Evolutionary conservation across 53 echinoderm and acorn worm species (phyloP), one percentile per base, ranked within the genome.

Genomic region (Hippasteria phrygiana): DNA sequence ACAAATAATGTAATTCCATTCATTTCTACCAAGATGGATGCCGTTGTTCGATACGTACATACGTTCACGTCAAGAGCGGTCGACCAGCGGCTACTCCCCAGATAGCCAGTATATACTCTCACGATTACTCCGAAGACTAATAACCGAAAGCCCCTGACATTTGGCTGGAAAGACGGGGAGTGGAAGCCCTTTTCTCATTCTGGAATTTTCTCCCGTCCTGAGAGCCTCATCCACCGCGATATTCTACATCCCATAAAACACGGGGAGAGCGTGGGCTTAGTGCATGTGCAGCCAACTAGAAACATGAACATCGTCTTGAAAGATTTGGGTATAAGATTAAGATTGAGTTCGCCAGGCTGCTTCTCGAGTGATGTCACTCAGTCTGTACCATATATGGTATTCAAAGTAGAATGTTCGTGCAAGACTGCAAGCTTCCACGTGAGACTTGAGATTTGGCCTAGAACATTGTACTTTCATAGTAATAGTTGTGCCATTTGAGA

Each of bases 231-330:
- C 37, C 18, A 36, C 37, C 34, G 38, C 37, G 13, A 33, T 11
- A 33, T 3, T 4, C 9, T 38, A 46, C 28, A 74, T 34, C 46
- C 16, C 36, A 45, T 76, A 32, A 5, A 53, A 33, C 76, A 54
- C 34, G 16, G 48, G 76, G 34, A 4, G 50, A 50, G 53, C 28
- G 37, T 14, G 16, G 31, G 50, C 37, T 76, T 54, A 76, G 54
- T 16, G 4, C 53, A 76, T 50, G 54, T 16, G 4, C 53, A 76
- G 50, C 48, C 76, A 33, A 29, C 29, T 51, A 76, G 76, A 76
- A 76, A 76, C 47, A 29, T 18, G 50, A 76, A 37, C 67, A 67
- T 67, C 35, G 67, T 67, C 35, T 67, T 67, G 37, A 35, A 11
- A 50, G 76, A 76, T 35, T 50, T 28, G 34, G 50, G 48, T 6